These are phyloP conservation scores for human (Homo sapiens) DNA, from an alignment of 2,113 vertebrate genomes.

Conservation along the genomic window DNA sequence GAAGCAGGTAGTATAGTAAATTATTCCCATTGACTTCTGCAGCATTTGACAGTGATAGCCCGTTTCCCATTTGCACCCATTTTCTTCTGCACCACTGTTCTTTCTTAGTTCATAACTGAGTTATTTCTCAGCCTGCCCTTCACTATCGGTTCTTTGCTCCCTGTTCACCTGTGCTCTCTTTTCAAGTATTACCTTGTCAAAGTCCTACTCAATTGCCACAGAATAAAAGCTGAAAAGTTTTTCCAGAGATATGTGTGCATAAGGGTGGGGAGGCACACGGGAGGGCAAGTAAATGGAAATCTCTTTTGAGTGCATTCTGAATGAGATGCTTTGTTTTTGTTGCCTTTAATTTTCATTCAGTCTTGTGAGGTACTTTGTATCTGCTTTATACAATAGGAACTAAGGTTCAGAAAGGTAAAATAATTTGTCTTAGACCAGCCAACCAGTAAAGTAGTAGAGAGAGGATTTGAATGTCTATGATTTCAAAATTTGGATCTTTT, in stretches of 20 bases:
- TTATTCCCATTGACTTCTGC: not conserved
- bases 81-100: not conserved
- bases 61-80: too few relatives aligned
- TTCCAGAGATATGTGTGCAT: not conserved
- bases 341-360: not conserved
- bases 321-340: not conserved
- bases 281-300: too few relatives aligned
- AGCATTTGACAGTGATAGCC: too few relatives aligned
- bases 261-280: too few relatives aligned
- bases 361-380: not conserved
- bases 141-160: too few relatives aligned
- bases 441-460: not conserved
- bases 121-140: not conserved
- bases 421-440: not conserved
- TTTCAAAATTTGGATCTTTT: not conserved
- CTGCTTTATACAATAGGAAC: not conserved
- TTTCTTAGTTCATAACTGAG: too few relatives aligned
- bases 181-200: not conserved
- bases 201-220: not conserved
- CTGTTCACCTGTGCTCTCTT: not conserved
- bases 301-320: not conserved
- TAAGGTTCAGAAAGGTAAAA: not conserved
- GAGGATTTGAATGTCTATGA: not conserved
- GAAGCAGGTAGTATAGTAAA: too few relatives aligned
- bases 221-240: not conserved